Evolutionary conservation across 2,797 vertebrate genomes (phyloP).

Genomic region (Chromis chromis): DNA sequence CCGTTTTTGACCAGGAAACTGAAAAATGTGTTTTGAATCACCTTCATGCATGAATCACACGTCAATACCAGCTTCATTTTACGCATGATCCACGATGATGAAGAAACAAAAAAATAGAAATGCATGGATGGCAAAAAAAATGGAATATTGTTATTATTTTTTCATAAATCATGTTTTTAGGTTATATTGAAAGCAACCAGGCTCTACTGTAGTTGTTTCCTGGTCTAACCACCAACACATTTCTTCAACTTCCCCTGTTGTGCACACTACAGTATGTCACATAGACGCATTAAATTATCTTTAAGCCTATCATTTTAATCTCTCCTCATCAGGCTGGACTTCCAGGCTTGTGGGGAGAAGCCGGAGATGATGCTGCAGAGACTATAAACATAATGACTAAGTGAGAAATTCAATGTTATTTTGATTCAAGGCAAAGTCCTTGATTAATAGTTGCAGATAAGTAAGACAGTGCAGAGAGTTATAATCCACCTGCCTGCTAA

Average conservation of each 20-base stretch:
- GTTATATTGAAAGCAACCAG: no score
- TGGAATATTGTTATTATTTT: no score
- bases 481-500: conserved; percentile 22
- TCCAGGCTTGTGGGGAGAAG: background rate
- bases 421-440: conserved; percentile 18
- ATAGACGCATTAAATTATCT: background rate
- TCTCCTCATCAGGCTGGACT: background rate
- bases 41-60: no score
- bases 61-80: no score
- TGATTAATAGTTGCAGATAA: conserved; percentile 7
- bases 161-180: no score
- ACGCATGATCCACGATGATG: no score
- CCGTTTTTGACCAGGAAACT: no score
- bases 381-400: conserved; percentile 7
- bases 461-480: background rate
- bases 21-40: no score
- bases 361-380: background rate
- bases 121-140: no score
- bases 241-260: background rate
- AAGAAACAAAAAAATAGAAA: no score
- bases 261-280: background rate
- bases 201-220: no score
- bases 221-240: background rate
- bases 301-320: background rate
- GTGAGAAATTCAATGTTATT: background rate